Conservation (phyloP, 2,113 vertebrate species). For the Cyprinodon variegatus region DNA sequence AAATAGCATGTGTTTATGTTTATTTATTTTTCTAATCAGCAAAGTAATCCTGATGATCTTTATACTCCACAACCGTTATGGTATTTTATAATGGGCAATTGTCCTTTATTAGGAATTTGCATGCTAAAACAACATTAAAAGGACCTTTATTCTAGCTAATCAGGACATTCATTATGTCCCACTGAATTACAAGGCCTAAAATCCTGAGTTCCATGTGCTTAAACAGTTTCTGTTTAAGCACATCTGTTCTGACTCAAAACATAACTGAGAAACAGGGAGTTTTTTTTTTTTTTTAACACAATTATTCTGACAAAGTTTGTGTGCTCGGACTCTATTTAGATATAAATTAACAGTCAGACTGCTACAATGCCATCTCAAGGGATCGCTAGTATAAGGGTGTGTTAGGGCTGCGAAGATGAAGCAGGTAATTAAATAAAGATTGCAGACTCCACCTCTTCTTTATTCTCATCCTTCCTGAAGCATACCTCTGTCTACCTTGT, state of each 20-base stretch:
- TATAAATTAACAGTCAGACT: conserved; percentile 79
- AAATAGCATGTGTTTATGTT: not conserved
- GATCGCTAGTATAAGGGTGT: conserved; percentile 25
- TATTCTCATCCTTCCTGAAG: conserved; percentile 17
- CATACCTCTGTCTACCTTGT: conserved; percentile 27
- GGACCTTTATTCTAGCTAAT: conserved; percentile 40
- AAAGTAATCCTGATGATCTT: not conserved
- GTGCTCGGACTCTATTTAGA: conserved; percentile 70
- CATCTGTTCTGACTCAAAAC: conserved; percentile 30
- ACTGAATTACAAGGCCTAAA: conserved; percentile 59
- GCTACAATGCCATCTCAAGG: conserved; percentile 57
- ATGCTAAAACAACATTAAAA: conserved; percentile 33
- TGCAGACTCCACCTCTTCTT: conserved; percentile 41
- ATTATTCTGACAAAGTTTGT: conserved; percentile 60
- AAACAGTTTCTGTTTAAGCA: conserved; percentile 32
- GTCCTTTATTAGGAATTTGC: not conserved
- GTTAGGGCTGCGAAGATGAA: conserved; percentile 4
- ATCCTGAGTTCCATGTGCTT: conserved; percentile 50
- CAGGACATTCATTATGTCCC: conserved; percentile 51
- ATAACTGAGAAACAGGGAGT: conserved; percentile 31
- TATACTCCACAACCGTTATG: not conserved
- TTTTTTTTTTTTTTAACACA: conserved; percentile 35
- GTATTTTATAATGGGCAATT: not conserved
- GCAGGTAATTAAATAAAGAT: conserved; percentile 79
- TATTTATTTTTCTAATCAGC: not conserved